Conservation (phyloP, 2,888 invertebrate genomes). For the Eurois occulta region DNA sequence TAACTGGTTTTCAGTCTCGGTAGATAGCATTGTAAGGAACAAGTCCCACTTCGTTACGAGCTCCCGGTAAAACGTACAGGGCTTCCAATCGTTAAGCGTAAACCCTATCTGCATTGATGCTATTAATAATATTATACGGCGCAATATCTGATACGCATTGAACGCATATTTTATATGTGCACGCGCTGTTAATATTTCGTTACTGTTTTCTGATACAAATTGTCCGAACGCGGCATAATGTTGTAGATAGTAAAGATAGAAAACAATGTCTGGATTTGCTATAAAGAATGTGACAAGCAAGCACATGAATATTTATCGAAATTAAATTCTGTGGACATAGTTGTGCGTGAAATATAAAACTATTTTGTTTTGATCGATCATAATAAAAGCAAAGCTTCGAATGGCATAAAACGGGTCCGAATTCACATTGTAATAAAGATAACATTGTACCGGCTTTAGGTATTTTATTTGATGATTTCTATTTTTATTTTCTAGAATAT, state of each 20-base stretch:
- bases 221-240: conserved; percentile 56
- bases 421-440: conserved; percentile 48
- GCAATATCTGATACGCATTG: conserved; percentile 83
- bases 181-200: conserved; percentile 66
- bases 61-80: conserved; percentile 84
- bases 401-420: conserved; percentile 33
- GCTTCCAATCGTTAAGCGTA: conserved; percentile 78
- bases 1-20: conserved; percentile 87
- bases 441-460: conserved; percentile 37
- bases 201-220: conserved; percentile 65
- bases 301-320: conserved; percentile 17
- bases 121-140: conserved; percentile 86
- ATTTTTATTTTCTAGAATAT: too few species aligned
- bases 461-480: conserved; percentile 40
- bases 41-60: conserved; percentile 87
- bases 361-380: conserved; percentile 35
- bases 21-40: conserved; percentile 89
- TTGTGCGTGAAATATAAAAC: conserved; percentile 26
- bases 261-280: conserved; percentile 32
- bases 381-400: conserved; percentile 38
- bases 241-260: conserved; percentile 38
- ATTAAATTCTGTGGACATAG: conserved; percentile 1
- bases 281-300: conserved; percentile 11
- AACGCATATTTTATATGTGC: conserved; percentile 73
- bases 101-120: conserved; percentile 82